Evolutionary conservation across 2,113 vertebrate species (phyloP).

Genomic region (Sylvicapra grimmia): DNA sequence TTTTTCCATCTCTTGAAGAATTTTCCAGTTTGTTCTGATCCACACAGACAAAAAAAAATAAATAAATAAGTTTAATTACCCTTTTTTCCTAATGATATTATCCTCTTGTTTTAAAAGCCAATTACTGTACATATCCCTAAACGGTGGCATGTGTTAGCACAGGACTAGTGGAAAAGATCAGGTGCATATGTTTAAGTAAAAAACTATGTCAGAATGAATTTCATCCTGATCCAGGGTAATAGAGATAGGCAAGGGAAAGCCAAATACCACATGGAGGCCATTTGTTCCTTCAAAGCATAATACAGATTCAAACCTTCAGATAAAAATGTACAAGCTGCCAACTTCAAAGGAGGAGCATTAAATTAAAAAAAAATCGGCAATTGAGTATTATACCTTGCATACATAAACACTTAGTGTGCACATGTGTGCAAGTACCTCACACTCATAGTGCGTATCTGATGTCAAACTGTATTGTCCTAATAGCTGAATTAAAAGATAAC

Average conservation of each 20-base stretch:
- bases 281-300: slow-evolving; percentile 53
- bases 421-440: slow-evolving; percentile 29
- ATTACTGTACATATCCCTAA: not conserved
- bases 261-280: slow-evolving; percentile 10
- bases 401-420: slow-evolving; percentile 8
- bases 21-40: not conserved
- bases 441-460: slow-evolving; percentile 20
- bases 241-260: not conserved
- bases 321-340: slow-evolving; percentile 49
- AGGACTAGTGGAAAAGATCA: slow-evolving; percentile 40
- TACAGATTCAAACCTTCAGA: slow-evolving; percentile 31
- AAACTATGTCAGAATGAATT: slow-evolving; percentile 47
- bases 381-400: slow-evolving; percentile 37
- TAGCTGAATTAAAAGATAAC: slow-evolving; percentile 57
- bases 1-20: not conserved
- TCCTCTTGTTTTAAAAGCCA: not conserved
- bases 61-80: not conserved
- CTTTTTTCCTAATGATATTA: not conserved
- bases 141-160: slow-evolving; percentile 32
- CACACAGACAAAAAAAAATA: not conserved
- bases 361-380: not conserved
- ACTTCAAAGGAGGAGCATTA: slow-evolving; percentile 57
- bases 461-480: slow-evolving; percentile 62
- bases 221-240: not conserved
- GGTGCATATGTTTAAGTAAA: slow-evolving; percentile 46